Percentiles rank a stretch among this genome's conserved stretches.
phyloP scores from a whole-genome alignment of 2,113 vertebrate genomes.

The Macquaria australasica region DNA sequence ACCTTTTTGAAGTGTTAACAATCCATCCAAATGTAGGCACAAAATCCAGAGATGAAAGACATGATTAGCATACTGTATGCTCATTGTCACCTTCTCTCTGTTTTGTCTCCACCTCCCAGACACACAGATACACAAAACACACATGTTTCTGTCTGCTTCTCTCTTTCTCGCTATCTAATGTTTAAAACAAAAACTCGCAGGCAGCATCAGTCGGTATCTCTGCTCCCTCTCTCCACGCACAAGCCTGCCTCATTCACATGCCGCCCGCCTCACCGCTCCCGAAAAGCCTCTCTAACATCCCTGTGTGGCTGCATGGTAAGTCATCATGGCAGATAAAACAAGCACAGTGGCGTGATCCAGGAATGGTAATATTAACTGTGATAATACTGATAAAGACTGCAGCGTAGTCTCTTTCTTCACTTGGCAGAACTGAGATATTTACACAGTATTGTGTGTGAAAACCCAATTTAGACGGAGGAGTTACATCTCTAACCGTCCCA shows the following conservation, averaged over 20 bases:
- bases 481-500: slow-evolving; percentile 22
- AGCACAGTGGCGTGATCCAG: slow-evolving; percentile 16
- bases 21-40: background rate
- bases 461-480: slow-evolving; percentile 30
- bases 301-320: slow-evolving; percentile 30
- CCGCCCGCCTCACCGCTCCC: slow-evolving; percentile 20
- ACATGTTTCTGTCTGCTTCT: background rate
- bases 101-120: background rate
- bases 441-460: slow-evolving; percentile 44
- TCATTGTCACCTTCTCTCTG: background rate
- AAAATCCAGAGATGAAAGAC: slow-evolving; percentile 3
- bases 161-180: background rate
- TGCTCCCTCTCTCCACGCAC: slow-evolving; percentile 5
- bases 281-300: slow-evolving; percentile 46
- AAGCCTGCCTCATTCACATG: slow-evolving; percentile 53
- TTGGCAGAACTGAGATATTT: slow-evolving; percentile 37
- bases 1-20: slow-evolving; percentile 1
- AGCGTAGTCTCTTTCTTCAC: slow-evolving; percentile 13
- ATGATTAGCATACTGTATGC: background rate
- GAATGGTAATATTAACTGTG: slow-evolving; percentile 41
- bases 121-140: background rate
- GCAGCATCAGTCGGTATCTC: background rate
- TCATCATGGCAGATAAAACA: slow-evolving; percentile 53
- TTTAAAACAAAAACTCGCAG: slow-evolving; percentile 11
- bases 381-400: slow-evolving; percentile 35